Conservation (phyloP, 2,113 vertebrate species). For the Vidua macroura region DNA sequence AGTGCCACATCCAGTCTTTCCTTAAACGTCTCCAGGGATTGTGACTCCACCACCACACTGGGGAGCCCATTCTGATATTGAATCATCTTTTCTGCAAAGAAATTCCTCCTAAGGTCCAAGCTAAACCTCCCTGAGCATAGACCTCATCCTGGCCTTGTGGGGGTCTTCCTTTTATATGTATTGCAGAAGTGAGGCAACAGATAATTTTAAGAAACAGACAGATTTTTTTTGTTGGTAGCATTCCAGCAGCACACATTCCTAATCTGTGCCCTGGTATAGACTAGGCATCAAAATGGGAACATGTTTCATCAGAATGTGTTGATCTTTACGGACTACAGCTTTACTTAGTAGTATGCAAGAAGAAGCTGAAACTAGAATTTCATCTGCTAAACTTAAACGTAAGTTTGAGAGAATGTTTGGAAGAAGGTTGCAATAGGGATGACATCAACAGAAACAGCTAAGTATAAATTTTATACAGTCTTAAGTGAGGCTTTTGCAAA, state of each 20-base stretch:
- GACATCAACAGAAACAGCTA: background rate
- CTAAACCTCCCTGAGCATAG: background rate
- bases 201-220: background rate
- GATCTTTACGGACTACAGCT: background rate
- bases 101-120: background rate
- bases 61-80: background rate
- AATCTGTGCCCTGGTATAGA: background rate
- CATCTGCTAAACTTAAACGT: background rate
- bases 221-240: background rate
- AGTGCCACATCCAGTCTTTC: too few species aligned
- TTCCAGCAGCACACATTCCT: background rate
- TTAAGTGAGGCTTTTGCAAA: background rate
- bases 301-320: background rate
- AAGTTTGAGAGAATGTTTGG: background rate
- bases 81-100: background rate
- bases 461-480: background rate
- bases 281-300: background rate
- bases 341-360: background rate
- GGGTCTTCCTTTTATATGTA: accelerated
- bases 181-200: background rate
- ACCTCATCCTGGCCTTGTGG: background rate
- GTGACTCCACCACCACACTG: background rate
- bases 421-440: background rate
- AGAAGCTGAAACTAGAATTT: background rate
- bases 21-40: background rate